A percentile compares a stretch with the other conserved stretches of the same genome.
Evolutionary conservation across 2,113 vertebrate genomes (phyloP).

Genomic region (human): DNA sequence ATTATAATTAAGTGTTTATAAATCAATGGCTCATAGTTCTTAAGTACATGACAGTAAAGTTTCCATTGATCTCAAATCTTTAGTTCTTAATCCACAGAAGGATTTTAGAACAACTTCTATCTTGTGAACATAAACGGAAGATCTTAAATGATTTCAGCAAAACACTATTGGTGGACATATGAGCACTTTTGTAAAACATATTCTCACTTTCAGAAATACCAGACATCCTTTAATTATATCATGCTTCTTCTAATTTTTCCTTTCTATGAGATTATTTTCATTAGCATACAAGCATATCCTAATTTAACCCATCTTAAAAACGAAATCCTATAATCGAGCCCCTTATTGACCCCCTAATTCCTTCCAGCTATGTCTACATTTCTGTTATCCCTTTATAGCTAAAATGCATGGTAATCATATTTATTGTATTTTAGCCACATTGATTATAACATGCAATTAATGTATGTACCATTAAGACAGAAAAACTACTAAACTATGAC

Average conservation of each 20-base stretch:
- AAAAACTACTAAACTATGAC: background rate
- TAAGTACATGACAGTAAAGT: background rate
- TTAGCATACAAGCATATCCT: background rate
- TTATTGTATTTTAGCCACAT: background rate
- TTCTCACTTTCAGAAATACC: background rate
- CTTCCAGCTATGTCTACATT: background rate
- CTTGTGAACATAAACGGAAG: background rate
- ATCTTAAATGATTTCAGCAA: background rate
- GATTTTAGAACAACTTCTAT: background rate
- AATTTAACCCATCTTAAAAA: background rate
- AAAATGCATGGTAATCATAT: background rate
- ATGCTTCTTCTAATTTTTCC: background rate
- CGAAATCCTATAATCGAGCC: background rate
- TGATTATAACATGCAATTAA: background rate
- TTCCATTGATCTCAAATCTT: background rate
- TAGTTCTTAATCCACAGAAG: background rate
- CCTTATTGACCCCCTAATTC: background rate
- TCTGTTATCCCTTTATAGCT: background rate
- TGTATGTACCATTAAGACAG: background rate
- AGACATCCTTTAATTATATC: background rate
- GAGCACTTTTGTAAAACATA: background rate
- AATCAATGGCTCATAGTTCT: background rate
- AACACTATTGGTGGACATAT: background rate
- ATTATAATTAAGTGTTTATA: background rate
- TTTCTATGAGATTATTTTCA: background rate